Evolutionary conservation across 2,113 vertebrate species (phyloP).

Genomic region (Solenodon paradoxus): DNA sequence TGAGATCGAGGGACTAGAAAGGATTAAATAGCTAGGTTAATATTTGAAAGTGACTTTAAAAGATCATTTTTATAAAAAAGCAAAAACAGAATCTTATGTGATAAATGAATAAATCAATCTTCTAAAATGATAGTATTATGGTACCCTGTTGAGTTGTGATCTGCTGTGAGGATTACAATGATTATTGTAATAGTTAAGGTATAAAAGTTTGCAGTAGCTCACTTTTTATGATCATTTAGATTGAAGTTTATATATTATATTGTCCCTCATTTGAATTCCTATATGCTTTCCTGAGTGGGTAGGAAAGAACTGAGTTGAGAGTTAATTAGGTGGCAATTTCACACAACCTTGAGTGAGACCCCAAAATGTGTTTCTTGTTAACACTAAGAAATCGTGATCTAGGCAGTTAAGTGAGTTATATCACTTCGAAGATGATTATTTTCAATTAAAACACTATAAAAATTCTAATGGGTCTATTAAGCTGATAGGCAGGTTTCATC

Average conservation of each 20-base stretch:
- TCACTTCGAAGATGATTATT: constrained; percentile 38
- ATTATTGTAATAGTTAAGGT: background rate
- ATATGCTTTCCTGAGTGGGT: background rate
- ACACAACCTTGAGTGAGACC: background rate
- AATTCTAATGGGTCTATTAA: background rate
- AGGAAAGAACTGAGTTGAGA: background rate
- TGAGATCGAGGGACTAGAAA: background rate
- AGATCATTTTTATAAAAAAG: background rate
- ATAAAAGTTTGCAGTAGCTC: background rate
- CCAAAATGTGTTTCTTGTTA: background rate
- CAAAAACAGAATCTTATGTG: background rate
- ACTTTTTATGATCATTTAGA: background rate
- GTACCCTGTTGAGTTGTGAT: background rate
- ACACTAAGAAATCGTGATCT: background rate
- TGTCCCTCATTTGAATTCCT: background rate
- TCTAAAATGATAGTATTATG: background rate
- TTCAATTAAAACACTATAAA: constrained; percentile 36
- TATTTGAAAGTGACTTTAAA: constrained; percentile 29
- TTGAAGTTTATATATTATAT: background rate
- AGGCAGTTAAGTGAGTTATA: constrained; percentile 9
- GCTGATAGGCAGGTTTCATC: background rate
- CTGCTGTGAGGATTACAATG: background rate
- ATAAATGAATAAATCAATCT: background rate
- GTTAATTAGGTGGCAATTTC: background rate
- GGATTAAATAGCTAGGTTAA: background rate